Conservation (phyloP, 2,797 vertebrate genomes). For the Myotis planiceps region DNA sequence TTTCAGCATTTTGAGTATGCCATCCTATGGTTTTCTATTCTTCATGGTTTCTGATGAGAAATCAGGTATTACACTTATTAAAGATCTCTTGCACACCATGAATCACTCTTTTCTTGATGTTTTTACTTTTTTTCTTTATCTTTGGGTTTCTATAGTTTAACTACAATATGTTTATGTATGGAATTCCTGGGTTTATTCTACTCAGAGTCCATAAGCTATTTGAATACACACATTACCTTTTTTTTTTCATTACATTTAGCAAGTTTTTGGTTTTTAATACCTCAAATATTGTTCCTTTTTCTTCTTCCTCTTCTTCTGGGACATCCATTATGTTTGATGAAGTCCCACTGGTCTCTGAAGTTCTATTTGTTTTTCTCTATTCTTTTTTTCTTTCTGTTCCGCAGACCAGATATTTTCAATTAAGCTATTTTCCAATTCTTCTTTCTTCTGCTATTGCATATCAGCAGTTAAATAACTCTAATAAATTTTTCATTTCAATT, state of each 20-base stretch:
- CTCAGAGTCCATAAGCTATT: background rate
- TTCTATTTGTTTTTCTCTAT: background rate
- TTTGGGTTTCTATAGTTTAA: background rate
- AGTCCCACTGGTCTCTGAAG: background rate
- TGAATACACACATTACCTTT: background rate
- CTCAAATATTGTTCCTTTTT: background rate
- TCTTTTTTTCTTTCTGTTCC: background rate
- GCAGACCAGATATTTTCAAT: background rate
- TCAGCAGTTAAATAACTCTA: background rate
- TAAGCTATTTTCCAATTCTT: background rate
- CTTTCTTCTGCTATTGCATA: background rate
- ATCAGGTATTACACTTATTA: background rate
- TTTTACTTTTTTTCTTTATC: background rate
- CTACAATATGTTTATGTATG: background rate
- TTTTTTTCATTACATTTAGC: background rate
- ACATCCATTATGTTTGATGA: background rate
- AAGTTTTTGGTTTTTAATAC: background rate
- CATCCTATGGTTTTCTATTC: background rate
- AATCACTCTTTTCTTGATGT: background rate
- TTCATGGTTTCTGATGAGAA: background rate
- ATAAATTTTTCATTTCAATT: background rate
- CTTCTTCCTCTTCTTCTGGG: background rate
- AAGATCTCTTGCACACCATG: background rate
- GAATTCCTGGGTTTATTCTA: background rate
- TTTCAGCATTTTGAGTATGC: background rate